These are phyloP conservation scores for Sebastes elongatus DNA, from an alignment of 2,797 vertebrate genomes.

Conservation along the genomic window DNA sequence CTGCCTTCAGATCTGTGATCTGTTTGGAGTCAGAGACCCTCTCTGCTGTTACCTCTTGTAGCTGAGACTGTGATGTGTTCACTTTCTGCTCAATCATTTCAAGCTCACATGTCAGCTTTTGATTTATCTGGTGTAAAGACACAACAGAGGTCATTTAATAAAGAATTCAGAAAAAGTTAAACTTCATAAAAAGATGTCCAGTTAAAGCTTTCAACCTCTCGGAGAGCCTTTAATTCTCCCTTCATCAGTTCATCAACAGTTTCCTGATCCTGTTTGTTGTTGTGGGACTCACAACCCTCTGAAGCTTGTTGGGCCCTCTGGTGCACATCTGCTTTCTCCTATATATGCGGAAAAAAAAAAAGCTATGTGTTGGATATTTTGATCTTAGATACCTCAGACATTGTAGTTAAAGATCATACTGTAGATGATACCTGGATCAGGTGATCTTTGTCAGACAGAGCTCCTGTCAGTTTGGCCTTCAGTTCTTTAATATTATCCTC, in stretches of 20 bases:
- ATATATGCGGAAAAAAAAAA: neutral
- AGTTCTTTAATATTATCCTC: constrained; percentile 78
- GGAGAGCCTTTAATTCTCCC: constrained; percentile 51
- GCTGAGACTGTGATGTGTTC: constrained; percentile 55
- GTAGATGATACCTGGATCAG: constrained; percentile 72
- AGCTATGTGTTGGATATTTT: neutral
- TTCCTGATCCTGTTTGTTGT: constrained; percentile 64
- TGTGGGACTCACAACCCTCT: constrained; percentile 47
- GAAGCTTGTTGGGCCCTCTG: constrained; percentile 48
- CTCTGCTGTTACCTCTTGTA: constrained; percentile 73
- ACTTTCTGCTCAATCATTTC: constrained; percentile 58
- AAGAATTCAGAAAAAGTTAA: neutral
- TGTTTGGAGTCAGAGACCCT: constrained; percentile 46
- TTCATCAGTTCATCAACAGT: constrained; percentile 41
- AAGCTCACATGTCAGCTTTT: constrained; percentile 74
- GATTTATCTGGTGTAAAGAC: constrained; percentile 62
- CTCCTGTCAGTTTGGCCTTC: constrained; percentile 57
- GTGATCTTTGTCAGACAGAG: constrained; percentile 67
- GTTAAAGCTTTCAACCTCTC: constrained; percentile 57
- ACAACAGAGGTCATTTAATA: neutral
- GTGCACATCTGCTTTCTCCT: constrained; percentile 77
- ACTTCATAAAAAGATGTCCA: neutral
- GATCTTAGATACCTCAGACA: neutral
- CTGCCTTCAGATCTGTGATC: constrained; percentile 68
- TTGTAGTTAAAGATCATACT: neutral